phyloP scores from a whole-genome alignment of 92 coral and sea anemone species.

The Heteractis magnifica region DNA sequence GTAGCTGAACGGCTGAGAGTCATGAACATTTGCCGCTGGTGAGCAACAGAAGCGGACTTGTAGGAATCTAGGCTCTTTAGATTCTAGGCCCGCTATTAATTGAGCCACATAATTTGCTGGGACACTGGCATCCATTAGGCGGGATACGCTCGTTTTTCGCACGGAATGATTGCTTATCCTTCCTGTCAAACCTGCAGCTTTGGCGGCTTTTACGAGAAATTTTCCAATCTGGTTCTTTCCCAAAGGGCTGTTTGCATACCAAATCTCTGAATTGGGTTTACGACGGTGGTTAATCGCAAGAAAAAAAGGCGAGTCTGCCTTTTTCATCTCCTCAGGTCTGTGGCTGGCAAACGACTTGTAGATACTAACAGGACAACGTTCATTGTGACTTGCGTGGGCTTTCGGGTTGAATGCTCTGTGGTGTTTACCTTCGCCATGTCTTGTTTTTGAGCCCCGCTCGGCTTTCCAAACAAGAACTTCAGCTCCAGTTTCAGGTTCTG shows the following conservation, averaged over 20 bases:
- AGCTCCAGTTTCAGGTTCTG: conserved; percentile 34
- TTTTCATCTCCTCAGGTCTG: background rate
- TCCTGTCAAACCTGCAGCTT: background rate
- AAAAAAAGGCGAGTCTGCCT: background rate
- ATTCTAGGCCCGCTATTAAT: no score
- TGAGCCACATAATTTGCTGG: background rate
- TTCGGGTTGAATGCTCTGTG: conserved; percentile 51
- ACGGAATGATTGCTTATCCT: background rate
- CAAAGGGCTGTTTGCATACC: background rate
- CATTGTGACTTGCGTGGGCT: conserved; percentile 42
- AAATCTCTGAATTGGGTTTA: background rate
- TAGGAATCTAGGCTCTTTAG: no score
- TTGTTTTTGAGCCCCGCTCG: conserved; percentile 51
- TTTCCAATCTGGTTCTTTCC: background rate
- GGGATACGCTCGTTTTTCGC: background rate
- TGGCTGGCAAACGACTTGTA: conserved; percentile 35
- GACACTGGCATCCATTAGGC: background rate
- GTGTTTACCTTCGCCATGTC: conserved; percentile 38
- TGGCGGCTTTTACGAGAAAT: background rate
- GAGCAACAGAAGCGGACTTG: no score
- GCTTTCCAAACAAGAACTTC: conserved; percentile 43
- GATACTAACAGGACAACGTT: conserved; percentile 13
- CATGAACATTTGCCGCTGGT: no score
- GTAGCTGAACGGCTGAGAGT: no score
- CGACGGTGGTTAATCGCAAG: background rate